Evolutionary conservation across 2,113 vertebrate genomes (phyloP).

Genomic region (Colinus virginianus): DNA sequence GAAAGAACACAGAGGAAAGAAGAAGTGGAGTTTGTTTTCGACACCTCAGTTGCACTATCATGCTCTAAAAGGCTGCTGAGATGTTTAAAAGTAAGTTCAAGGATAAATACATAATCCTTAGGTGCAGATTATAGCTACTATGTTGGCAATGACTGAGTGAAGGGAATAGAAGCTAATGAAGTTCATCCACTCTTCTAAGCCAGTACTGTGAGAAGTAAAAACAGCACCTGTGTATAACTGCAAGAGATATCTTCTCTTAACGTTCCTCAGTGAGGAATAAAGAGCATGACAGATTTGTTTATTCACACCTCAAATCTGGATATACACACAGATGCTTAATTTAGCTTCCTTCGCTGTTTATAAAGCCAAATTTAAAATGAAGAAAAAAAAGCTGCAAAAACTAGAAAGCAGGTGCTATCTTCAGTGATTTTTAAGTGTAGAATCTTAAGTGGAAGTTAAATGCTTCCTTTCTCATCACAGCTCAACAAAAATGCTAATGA

Average conservation of each 20-base stretch:
- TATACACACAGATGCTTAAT: neutral
- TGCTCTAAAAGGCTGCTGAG: neutral
- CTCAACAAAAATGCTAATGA: neutral
- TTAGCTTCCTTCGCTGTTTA: neutral
- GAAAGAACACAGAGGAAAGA: neutral
- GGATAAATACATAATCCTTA: neutral
- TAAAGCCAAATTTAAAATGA: neutral
- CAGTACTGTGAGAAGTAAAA: neutral
- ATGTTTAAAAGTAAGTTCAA: conserved; percentile 6
- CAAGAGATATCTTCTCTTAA: neutral
- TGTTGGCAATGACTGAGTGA: neutral
- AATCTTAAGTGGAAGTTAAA: conserved; percentile 15
- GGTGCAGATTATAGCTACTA: neutral
- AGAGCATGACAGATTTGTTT: neutral
- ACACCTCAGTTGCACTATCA: neutral
- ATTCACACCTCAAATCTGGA: neutral
- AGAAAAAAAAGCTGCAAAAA: neutral
- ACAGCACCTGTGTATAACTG: neutral
- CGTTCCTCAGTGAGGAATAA: neutral
- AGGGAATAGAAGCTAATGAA: neutral
- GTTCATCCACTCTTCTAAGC: neutral
- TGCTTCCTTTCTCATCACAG: conserved; percentile 10
- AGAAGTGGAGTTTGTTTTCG: neutral
- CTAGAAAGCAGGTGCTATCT: neutral
- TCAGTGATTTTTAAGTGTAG: neutral